A percentile compares a stretch with the other conserved stretches of the same genome.
Conservation (phyloP, 2,888 invertebrate genomes). For the Hedychridium roseum region DNA sequence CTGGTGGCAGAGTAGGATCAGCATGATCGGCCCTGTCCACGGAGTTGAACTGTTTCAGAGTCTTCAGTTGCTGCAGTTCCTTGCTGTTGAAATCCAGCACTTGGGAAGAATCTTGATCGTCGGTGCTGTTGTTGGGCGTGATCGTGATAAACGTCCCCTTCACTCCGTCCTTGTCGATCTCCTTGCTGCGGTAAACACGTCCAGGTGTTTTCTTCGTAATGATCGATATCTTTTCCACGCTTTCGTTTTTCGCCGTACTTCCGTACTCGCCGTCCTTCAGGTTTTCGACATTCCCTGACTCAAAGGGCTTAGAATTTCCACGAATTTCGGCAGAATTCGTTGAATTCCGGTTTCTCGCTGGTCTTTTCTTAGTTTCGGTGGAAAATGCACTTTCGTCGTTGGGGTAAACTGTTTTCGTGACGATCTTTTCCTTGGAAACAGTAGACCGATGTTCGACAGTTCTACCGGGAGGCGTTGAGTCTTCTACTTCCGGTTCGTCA, state of each 20-base stretch:
- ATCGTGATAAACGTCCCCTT: constrained; percentile 40
- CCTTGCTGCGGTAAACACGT: constrained; percentile 39
- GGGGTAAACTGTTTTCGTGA: constrained; percentile 43
- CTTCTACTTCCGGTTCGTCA: not conserved
- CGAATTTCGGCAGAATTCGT: not conserved
- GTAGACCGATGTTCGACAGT: constrained; percentile 44
- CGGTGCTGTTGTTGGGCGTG: constrained; percentile 35
- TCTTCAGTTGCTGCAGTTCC: constrained; percentile 26
- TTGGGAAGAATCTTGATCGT: constrained; percentile 5
- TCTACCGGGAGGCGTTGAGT: constrained; percentile 33
- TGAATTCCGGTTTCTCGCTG: not conserved
- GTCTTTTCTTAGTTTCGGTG: too few relatives aligned
- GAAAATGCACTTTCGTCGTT: too few relatives aligned
- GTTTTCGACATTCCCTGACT: not conserved
- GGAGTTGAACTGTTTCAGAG: constrained; percentile 19
- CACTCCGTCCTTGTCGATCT: constrained; percentile 41
- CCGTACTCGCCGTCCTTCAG: constrained; percentile 9
- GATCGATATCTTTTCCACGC: constrained; percentile 33
- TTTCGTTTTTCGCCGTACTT: constrained; percentile 7
- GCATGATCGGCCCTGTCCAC: constrained; percentile 15
- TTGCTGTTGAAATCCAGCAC: constrained; percentile 6
- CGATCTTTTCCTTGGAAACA: constrained; percentile 46
- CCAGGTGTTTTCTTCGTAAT: constrained; percentile 44
- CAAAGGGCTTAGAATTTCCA: constrained; percentile 3
- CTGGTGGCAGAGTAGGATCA: constrained; percentile 11